These are phyloP conservation scores for Mesembrinibis cayennensis DNA, from an alignment of 2,113 vertebrate genomes.

Conservation along the genomic window DNA sequence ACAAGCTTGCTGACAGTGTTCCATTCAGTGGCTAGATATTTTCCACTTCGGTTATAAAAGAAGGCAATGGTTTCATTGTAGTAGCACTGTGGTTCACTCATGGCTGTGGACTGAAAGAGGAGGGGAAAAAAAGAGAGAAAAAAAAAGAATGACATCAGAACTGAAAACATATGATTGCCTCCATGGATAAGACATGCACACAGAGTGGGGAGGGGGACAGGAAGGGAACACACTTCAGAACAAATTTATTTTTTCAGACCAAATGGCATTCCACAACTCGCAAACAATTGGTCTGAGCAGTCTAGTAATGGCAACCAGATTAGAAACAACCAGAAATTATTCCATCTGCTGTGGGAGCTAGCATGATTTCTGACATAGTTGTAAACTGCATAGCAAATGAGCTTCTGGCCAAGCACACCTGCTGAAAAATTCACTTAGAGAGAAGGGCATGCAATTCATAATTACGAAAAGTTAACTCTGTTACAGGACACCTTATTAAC, in stretches of 20 bases:
- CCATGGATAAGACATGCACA: background rate
- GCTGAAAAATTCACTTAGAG: background rate
- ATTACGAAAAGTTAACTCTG: background rate
- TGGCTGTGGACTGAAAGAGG: constrained; percentile 75
- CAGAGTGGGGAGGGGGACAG: background rate
- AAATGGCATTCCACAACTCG: constrained; percentile 3
- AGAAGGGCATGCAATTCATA: background rate
- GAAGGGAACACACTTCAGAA: background rate
- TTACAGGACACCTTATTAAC: background rate
- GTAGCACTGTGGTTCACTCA: constrained; percentile 91
- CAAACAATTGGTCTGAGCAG: constrained; percentile 31
- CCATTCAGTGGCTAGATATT: constrained; percentile 92
- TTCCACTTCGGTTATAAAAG: constrained; percentile 97
- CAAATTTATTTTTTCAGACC: constrained; percentile 11
- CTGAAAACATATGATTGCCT: constrained; percentile 34
- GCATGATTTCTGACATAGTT: background rate
- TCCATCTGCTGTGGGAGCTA: background rate
- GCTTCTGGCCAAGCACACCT: background rate
- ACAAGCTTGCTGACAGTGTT: constrained; percentile 95
- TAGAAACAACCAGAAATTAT: constrained; percentile 32
- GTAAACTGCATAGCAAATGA: background rate
- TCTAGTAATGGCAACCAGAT: constrained; percentile 36
- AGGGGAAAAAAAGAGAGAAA: background rate
- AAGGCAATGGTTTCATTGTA: constrained; percentile 99
- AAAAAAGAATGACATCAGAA: constrained; percentile 41